Percentiles rank a stretch among this genome's conserved stretches.
Conservation (phyloP, 2,113 vertebrate genomes). For the Sphyrna mokarran region DNA sequence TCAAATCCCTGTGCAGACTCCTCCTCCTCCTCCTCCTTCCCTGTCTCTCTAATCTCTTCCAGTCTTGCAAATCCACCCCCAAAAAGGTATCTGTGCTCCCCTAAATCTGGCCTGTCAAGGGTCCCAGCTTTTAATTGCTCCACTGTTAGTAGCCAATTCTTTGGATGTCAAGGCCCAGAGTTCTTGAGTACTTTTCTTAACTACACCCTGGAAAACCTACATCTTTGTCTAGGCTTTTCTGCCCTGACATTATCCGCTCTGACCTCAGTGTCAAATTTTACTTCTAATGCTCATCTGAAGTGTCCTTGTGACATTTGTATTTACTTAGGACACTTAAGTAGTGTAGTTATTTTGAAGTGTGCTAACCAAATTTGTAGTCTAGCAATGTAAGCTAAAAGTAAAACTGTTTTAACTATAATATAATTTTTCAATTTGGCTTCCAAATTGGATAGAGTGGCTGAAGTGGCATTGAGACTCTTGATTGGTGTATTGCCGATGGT, state of each 20-base stretch:
- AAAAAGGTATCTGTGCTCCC: neutral
- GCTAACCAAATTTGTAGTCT: neutral
- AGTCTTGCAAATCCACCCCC: neutral
- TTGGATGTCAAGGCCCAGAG: neutral
- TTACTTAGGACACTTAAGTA: neutral
- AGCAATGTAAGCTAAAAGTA: neutral
- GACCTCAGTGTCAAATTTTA: neutral
- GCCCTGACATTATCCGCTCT: neutral
- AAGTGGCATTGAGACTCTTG: too few species aligned
- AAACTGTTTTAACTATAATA: neutral
- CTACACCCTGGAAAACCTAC: neutral
- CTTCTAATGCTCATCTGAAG: neutral
- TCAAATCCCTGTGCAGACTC: neutral
- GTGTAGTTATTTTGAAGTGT: neutral
- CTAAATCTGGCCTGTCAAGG: neutral
- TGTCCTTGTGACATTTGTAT: neutral
- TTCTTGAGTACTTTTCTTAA: neutral
- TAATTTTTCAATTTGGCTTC: neutral
- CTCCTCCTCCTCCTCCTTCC: neutral
- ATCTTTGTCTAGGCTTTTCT: neutral
- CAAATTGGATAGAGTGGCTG: too few species aligned
- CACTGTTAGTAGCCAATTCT: neutral
- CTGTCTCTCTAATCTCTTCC: neutral
- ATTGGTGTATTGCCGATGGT: too few species aligned
- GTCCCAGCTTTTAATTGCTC: neutral